Percentiles rank a stretch among this genome's conserved stretches.
These are phyloP conservation scores for Allobates femoralis DNA, from an alignment of 2,797 vertebrate genomes.

Conservation along the genomic window DNA sequence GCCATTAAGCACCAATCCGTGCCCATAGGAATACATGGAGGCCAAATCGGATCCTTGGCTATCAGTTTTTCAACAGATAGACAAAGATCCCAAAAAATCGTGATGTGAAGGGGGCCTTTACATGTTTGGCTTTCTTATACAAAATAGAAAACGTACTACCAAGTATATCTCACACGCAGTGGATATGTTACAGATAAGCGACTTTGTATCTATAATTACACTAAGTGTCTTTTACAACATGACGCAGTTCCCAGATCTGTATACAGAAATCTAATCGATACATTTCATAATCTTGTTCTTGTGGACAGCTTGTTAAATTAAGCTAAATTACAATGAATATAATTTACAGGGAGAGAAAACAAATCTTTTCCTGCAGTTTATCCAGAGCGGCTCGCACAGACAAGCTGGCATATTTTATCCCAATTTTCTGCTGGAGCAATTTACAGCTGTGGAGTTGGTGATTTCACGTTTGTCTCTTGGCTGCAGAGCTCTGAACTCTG, in stretches of 20 bases:
- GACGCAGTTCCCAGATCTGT: not conserved
- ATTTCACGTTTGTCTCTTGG: conserved; percentile 6
- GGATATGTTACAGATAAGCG: not conserved
- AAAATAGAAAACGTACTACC: not conserved
- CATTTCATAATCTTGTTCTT: conserved; percentile 33
- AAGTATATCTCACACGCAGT: too few species aligned
- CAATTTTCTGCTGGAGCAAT: conserved; percentile 39
- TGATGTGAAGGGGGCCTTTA: too few species aligned
- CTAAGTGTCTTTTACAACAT: not conserved
- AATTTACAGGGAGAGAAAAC: not conserved
- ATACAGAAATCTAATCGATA: conserved; percentile 45
- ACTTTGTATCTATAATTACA: not conserved
- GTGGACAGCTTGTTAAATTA: conserved; percentile 40
- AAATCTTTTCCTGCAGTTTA: conserved; percentile 22
- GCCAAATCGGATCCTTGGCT: too few species aligned
- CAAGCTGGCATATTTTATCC: conserved; percentile 28
- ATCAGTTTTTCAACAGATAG: too few species aligned
- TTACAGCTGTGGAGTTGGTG: conserved; percentile 27
- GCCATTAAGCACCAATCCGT: too few species aligned
- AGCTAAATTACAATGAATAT: conserved; percentile 33
- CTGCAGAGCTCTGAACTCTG: conserved; percentile 11
- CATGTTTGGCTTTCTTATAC: not conserved
- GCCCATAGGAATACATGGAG: too few species aligned
- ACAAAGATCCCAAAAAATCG: too few species aligned
- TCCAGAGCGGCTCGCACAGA: conserved; percentile 30